Percentiles rank a stretch among this genome's conserved stretches.
These are phyloP conservation scores for Sakesphorus luctuosus DNA, from an alignment of 2,113 vertebrate genomes.

Conservation along the genomic window DNA sequence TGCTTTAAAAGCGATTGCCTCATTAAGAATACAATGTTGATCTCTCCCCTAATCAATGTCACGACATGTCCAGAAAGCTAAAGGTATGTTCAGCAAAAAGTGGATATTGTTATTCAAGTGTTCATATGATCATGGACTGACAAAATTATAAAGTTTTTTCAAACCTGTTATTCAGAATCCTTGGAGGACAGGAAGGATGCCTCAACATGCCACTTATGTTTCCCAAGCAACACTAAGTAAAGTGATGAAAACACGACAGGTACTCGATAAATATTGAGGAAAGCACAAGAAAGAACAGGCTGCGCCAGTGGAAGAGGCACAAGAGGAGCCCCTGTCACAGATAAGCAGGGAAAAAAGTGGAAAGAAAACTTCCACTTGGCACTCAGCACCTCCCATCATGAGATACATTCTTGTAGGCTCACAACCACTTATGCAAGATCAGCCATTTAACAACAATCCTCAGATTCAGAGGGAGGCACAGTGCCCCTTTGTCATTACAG, in stretches of 20 bases:
- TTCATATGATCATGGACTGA: fast-evolving
- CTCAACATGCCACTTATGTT: neutral
- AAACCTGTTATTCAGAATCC: neutral
- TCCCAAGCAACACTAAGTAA: neutral
- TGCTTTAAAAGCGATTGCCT: neutral
- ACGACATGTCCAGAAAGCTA: neutral
- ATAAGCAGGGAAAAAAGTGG: neutral
- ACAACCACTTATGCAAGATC: neutral
- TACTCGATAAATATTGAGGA: neutral
- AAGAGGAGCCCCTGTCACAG: neutral
- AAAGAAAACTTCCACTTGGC: neutral
- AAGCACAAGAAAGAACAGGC: neutral
- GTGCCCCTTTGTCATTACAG: neutral
- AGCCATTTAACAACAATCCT: neutral
- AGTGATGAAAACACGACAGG: neutral
- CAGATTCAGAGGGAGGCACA: fast-evolving
- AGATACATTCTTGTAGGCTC: neutral
- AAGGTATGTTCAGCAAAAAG: neutral
- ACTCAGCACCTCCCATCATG: neutral
- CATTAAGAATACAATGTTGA: neutral
- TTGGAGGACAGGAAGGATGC: neutral
- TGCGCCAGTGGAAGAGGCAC: neutral
- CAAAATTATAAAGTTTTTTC: neutral
- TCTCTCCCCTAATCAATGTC: neutral
- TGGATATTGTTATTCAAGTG: neutral